Base-by-base conservation (phyloP, 2,888 invertebrate genomes). In the Polymixis lichenea region DNA sequence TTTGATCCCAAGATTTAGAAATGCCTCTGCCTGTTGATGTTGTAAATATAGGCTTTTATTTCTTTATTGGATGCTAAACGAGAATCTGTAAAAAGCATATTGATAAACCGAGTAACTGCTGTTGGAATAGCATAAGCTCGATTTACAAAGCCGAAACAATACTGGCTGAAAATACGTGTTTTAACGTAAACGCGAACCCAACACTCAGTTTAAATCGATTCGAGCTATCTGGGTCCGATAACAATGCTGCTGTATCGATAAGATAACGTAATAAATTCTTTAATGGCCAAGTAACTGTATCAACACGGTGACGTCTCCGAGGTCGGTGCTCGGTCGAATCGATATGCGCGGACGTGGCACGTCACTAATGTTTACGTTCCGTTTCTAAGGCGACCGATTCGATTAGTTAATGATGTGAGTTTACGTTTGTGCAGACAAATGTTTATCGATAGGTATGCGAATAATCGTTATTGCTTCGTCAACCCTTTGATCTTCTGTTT, bases 321-420 rank as follows among this genome's bases (percentile, higher is more conserved):
- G 91, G 92, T 92, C 91, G 91, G 84, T 92, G 91, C 74, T 82
- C 89, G 88, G 89, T 84, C 86, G 87, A 93, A 95, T 95, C 95
- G 92, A 94, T 95, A 93, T 75, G 82, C 75, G 79, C 70, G 83
- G 82, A 82, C 82, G 69, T 55, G 67, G 74, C 80, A 91, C 94
- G 94, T 94, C 94, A 94, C 90, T 90, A 87, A 72, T 95, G 95
- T 96, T 95, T 95, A 93, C 92, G 90, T 89, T 90, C 88, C 86
- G 92, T 96, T 90, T 90, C 96, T 92, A 94, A 89, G 95, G 95
- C 92, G 92, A 96, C 95, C 91, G 92, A 86, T 93, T 93, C 92
- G 91, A 93, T 94, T 92, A 83, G 87, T 89, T 90, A 89, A 87
- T 89, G 83, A 88, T 85, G 83, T 80, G 80, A 82, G 72, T 75